These are phyloP conservation scores for Coreius guichenoti DNA, from an alignment of 2,797 vertebrate genomes.

Conservation along the genomic window DNA sequence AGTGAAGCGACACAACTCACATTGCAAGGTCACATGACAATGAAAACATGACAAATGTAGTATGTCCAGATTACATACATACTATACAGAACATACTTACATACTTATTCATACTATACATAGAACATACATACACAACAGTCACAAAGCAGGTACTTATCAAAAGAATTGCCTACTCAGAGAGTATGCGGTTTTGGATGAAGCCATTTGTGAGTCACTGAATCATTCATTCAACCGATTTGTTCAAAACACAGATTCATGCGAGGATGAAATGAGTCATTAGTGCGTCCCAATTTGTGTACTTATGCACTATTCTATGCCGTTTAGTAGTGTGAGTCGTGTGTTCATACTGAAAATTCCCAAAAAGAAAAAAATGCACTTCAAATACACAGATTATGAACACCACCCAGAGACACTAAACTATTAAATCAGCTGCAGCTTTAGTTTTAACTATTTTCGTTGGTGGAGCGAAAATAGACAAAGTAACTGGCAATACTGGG, in stretches of 20 bases:
- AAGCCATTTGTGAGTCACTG: not conserved
- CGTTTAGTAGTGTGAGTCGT: not conserved
- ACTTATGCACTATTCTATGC: not conserved
- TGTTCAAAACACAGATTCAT: not conserved
- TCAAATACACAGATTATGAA: not conserved
- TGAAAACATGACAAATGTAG: not conserved
- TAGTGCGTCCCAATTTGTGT: not conserved
- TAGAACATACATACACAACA: not conserved
- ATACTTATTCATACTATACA: not conserved
- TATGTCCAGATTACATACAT: constrained; percentile 6
- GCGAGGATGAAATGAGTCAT: not conserved
- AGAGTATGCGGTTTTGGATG: not conserved
- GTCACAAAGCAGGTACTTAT: not conserved
- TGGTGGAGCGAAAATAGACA: not conserved
- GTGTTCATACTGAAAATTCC: not conserved
- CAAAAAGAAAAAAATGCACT: not conserved
- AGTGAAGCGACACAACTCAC: not conserved
- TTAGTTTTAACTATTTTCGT: not conserved
- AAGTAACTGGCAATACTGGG: not conserved
- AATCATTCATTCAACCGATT: not conserved
- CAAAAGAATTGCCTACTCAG: not conserved
- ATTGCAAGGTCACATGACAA: not conserved
- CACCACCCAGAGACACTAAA: not conserved
- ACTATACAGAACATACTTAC: not conserved
- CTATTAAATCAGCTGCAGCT: not conserved